Evolutionary conservation across 2,113 vertebrate species (phyloP), one percentile per base, ranked within the genome.

Genomic region (Hyaena hyaena): DNA sequence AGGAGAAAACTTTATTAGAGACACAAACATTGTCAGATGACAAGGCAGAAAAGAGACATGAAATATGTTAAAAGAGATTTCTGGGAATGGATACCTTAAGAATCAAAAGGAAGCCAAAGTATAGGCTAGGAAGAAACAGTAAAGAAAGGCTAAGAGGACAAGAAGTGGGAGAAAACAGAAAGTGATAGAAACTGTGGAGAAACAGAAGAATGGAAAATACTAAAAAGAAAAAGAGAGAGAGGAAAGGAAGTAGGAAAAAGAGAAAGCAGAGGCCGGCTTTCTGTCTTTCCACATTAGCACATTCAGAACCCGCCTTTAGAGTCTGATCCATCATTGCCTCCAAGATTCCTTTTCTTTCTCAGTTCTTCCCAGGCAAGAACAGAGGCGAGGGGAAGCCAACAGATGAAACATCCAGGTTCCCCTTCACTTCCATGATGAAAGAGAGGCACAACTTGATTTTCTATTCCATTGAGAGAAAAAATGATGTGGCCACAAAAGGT

Each of bases 231-330:
- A 21, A 31, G 11, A 16, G 85, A 16, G 19, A 65, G 15, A 53
- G 4, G 28, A 50, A 77, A 88, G 65, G 43, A 85, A 53, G 26
- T 5, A 50, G 19, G 31, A 45, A 80, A 24, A 8, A 35, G 35
- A 14, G 15, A 53, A 93, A 24, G 7, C 3, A 2, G n/a, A 74
- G 35, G 33, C 0, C 3, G 10, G 14, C 7, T 3, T 2, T 43
- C 48, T 43, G 8, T 28, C 21, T 19, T 68, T 58, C 12, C n/a
- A 5, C 9, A 14, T 45, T 7, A 63, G 55, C 17, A 26, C 14
- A 11, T 7, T 19, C 43, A 65, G 66, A 10, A 24, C 66, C 24
- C 33, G 3, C 11, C 35, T 48, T 28, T 7, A 2, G 17, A 33
- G 1, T 68, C 85, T 43, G 31, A 31, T 28, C 31, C 35, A 10